Percentiles rank a stretch among this genome's conserved stretches.
These are phyloP conservation scores for Drosophila eohydei DNA, from an alignment of 2,888 invertebrate species.

Conservation along the genomic window DNA sequence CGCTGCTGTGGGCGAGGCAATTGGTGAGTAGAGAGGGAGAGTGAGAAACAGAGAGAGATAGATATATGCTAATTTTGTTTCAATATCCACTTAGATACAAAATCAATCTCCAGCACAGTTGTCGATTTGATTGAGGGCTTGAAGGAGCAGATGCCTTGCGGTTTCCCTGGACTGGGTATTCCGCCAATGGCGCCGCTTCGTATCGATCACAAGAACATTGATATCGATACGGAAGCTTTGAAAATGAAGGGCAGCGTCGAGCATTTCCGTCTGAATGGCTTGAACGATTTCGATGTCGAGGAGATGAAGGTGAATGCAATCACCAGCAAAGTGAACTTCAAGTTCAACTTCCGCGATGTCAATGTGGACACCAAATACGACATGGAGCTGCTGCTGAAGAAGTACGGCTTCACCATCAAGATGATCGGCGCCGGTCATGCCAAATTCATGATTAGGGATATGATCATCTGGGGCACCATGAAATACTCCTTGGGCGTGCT, in stretches of 20 bases:
- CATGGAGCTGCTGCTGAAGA: slow-evolving; percentile 66
- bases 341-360: slow-evolving; percentile 72
- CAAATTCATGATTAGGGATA: slow-evolving; percentile 72
- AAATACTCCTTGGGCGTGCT: slow-evolving; percentile 77
- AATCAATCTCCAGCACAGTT: slow-evolving; percentile 71
- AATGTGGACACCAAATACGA: slow-evolving; percentile 77
- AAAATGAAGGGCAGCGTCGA: slow-evolving; percentile 70
- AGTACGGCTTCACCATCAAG: slow-evolving; percentile 80
- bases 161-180: slow-evolving; percentile 72
- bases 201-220: slow-evolving; percentile 65
- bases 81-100: slow-evolving; percentile 48
- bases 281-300: slow-evolving; percentile 76
- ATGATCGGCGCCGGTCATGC: slow-evolving; percentile 78
- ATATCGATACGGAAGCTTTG: slow-evolving; percentile 57
- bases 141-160: slow-evolving; percentile 81
- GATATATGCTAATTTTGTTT: not conserved
- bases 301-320: slow-evolving; percentile 78
- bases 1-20: slow-evolving; percentile 55
- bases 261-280: slow-evolving; percentile 71
- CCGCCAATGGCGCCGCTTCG: slow-evolving; percentile 81
- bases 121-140: slow-evolving; percentile 61
- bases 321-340: slow-evolving; percentile 74
- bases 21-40: slow-evolving; percentile 64
- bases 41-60: not conserved
- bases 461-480: slow-evolving; percentile 70